These are phyloP conservation scores for Anthoptus insignis DNA, from an alignment of 2,888 invertebrate species.

Conservation along the genomic window DNA sequence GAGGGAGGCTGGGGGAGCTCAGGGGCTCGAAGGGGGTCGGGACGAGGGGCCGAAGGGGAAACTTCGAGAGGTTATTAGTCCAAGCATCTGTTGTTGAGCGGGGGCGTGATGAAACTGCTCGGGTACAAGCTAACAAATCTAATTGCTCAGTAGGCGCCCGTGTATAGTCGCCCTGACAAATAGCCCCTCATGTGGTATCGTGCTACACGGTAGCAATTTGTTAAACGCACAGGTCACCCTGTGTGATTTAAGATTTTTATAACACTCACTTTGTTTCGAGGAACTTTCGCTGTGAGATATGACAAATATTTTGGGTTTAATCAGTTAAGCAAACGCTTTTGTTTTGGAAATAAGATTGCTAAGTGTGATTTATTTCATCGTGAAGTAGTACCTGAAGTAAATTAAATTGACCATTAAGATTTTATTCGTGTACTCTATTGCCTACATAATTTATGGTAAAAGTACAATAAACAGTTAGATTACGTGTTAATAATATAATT, in stretches of 20 bases:
- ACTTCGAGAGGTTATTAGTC: slow-evolving; percentile 88
- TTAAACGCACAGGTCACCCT: slow-evolving; percentile 76
- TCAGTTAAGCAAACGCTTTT: too few species aligned
- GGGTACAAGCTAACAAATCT: slow-evolving; percentile 87
- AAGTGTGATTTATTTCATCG: too few species aligned
- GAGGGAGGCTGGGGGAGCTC: slow-evolving; percentile 79
- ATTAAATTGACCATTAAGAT: too few species aligned
- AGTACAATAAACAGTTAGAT: too few species aligned
- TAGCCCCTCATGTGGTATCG: slow-evolving; percentile 76
- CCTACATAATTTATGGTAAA: too few species aligned
- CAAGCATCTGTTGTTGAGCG: slow-evolving; percentile 88
- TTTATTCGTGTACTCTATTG: too few species aligned
- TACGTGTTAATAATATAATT: too few species aligned
- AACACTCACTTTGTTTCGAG: slow-evolving; percentile 39
- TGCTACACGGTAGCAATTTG: slow-evolving; percentile 70
- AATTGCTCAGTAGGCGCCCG: slow-evolving; percentile 85
- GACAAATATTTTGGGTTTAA: slow-evolving; percentile 15
- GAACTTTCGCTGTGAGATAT: slow-evolving; percentile 13
- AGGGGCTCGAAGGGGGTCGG: slow-evolving; percentile 67
- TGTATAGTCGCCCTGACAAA: slow-evolving; percentile 79
- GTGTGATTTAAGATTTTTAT: slow-evolving; percentile 60
- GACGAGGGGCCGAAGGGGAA: slow-evolving; percentile 77
- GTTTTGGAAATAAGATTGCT: background rate
- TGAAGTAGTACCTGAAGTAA: too few species aligned
- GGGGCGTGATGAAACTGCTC: slow-evolving; percentile 86